Conservation (phyloP, 2,797 vertebrate species). For the Peromyscus nudipes region DNA sequence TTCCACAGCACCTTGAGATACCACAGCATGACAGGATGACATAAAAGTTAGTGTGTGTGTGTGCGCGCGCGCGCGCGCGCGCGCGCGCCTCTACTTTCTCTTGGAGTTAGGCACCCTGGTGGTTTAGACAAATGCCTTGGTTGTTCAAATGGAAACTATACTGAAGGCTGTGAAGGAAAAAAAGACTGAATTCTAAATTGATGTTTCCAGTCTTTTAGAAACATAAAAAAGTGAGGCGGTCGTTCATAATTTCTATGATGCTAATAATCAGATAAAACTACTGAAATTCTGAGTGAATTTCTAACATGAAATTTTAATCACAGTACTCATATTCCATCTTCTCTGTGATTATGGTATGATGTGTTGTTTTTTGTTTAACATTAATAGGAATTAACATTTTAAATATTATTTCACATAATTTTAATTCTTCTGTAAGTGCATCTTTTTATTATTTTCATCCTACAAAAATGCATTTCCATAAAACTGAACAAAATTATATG, state of each 20-base stretch:
- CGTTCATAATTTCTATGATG: slow-evolving; percentile 54
- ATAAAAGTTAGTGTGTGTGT: slow-evolving; percentile 74
- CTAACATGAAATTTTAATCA: slow-evolving; percentile 19
- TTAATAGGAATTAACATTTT: slow-evolving; percentile 26
- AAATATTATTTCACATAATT: slow-evolving; percentile 37
- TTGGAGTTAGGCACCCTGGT: slow-evolving; percentile 74
- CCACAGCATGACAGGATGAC: slow-evolving; percentile 80
- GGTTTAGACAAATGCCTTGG: slow-evolving; percentile 77
- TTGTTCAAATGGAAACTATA: slow-evolving; percentile 80
- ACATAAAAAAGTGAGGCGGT: slow-evolving; percentile 40
- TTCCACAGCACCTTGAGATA: slow-evolving; percentile 77
- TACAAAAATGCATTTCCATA: neutral
- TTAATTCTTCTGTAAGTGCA: neutral
- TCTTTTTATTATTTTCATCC: neutral
- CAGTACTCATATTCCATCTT: neutral
- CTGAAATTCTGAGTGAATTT: slow-evolving; percentile 33
- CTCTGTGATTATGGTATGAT: slow-evolving; percentile 14
- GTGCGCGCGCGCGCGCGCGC: no score
- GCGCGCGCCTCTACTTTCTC: slow-evolving; percentile 62
- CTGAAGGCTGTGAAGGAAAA: slow-evolving; percentile 60
- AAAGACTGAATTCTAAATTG: slow-evolving; percentile 73
- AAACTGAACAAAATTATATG: slow-evolving; percentile 9
- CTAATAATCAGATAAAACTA: slow-evolving; percentile 13
- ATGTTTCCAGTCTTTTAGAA: slow-evolving; percentile 73
- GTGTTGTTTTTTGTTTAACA: slow-evolving; percentile 17